Evolutionary conservation across 2,113 vertebrate genomes (phyloP).

Genomic region (Strix aluco): DNA sequence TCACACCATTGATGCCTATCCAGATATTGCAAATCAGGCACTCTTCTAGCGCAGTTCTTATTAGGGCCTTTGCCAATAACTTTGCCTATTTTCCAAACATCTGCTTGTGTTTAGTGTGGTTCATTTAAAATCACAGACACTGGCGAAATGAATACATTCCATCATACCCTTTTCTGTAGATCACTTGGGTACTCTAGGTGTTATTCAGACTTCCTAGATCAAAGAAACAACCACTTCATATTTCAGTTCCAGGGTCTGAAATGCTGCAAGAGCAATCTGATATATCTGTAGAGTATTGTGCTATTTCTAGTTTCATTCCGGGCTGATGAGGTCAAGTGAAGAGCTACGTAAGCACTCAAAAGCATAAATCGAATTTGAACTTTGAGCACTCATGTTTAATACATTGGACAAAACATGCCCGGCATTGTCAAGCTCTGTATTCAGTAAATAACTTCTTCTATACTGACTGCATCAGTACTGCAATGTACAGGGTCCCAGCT

Average conservation of each 20-base stretch:
- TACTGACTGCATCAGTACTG: background rate
- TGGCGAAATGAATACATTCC: background rate
- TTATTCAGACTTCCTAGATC: constrained; percentile 18
- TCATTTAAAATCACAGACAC: background rate
- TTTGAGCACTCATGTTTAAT: background rate
- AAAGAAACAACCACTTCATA: constrained; percentile 5
- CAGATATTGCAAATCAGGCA: background rate
- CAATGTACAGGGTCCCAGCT: background rate
- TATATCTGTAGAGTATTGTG: background rate
- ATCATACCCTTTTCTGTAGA: background rate
- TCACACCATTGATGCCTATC: background rate
- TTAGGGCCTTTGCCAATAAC: background rate
- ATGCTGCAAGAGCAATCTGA: background rate
- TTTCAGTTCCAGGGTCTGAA: background rate
- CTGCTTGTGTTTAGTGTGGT: background rate
- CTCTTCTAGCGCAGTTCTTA: background rate
- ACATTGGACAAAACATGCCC: background rate
- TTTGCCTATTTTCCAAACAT: constrained; percentile 6
- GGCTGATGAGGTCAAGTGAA: background rate
- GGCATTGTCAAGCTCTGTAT: background rate
- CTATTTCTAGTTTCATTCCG: constrained; percentile 8
- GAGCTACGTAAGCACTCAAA: background rate
- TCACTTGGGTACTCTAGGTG: constrained; percentile 2
- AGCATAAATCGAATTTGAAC: background rate
- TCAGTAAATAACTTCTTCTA: background rate